Percentiles rank a stretch among this genome's conserved stretches.
These are phyloP conservation scores for Pissodes strobi DNA, from an alignment of 1,140 invertebrate genomes.

Conservation along the genomic window DNA sequence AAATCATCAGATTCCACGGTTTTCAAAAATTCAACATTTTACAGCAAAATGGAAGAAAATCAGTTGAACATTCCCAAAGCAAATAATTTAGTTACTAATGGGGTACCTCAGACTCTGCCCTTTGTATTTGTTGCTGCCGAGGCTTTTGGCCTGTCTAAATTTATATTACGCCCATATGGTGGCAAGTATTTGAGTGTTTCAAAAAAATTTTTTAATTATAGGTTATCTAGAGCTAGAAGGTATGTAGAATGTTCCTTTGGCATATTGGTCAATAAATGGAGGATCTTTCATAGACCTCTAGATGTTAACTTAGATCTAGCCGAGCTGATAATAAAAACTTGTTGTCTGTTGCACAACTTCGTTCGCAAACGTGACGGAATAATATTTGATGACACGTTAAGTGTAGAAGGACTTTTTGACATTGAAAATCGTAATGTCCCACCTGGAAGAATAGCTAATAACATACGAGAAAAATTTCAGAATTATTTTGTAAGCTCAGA, in stretches of 20 bases:
- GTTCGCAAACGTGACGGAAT: constrained; percentile 6
- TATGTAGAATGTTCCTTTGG: constrained; percentile 56
- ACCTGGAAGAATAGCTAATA: neutral
- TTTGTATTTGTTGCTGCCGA: too few species aligned
- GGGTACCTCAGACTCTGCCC: too few species aligned
- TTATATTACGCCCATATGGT: too few species aligned
- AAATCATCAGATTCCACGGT: constrained; percentile 53
- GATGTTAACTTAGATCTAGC: constrained; percentile 20
- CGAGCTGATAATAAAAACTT: constrained; percentile 18
- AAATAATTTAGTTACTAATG: too few species aligned
- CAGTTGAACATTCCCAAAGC: constrained; percentile 43
- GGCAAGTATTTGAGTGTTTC: constrained; percentile 46
- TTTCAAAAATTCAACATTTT: constrained; percentile 49
- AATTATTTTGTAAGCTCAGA: neutral
- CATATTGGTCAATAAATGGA: constrained; percentile 46
- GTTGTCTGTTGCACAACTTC: constrained; percentile 12
- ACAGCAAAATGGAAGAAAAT: constrained; percentile 38
- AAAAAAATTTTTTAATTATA: constrained; percentile 57
- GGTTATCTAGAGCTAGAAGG: constrained; percentile 50
- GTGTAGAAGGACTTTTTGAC: neutral
- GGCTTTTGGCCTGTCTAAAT: too few species aligned
- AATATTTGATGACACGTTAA: constrained; percentile 48
- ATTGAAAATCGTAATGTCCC: neutral
- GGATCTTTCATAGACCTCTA: constrained; percentile 25
- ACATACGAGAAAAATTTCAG: neutral